Evolutionary conservation across 2,888 invertebrate species (phyloP).

Genomic region (Netelia melanura): DNA sequence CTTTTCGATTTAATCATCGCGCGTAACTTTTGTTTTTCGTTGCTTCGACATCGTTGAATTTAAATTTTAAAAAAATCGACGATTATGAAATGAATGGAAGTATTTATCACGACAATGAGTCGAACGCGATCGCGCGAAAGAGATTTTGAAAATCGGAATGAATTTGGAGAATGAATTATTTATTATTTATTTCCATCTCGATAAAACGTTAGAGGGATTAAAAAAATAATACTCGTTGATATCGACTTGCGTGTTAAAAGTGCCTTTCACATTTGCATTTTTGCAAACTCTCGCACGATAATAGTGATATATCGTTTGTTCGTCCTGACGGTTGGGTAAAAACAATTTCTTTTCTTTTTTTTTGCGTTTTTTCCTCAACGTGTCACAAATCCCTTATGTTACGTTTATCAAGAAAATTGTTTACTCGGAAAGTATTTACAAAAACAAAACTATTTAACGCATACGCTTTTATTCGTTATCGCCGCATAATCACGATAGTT

Average conservation of each 20-base stretch:
- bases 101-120: not conserved
- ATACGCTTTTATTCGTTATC: constrained; percentile 24
- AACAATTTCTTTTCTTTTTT: not conserved
- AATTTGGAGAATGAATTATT: constrained; percentile 26
- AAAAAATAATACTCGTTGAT: constrained; percentile 16
- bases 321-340: not conserved
- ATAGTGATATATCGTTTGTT: constrained; percentile 35
- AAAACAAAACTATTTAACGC: constrained; percentile 11
- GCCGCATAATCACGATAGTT: constrained; percentile 9
- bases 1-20: constrained; percentile 1
- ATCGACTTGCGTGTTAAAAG: not conserved
- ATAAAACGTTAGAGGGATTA: not conserved
- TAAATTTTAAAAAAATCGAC: not conserved
- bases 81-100: not conserved
- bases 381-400: not conserved
- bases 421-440: constrained; percentile 36
- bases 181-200: constrained; percentile 40
- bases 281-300: constrained; percentile 21
- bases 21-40: not conserved
- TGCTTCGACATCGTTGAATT: not conserved
- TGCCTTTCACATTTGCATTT: not conserved
- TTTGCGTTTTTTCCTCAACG: not conserved
- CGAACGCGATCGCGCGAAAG: not conserved
- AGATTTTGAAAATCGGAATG: constrained; percentile 16
- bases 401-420: constrained; percentile 36